Evolutionary conservation across 2,888 invertebrate genomes (phyloP).

Genomic region (Macrophya alboannulata): DNA sequence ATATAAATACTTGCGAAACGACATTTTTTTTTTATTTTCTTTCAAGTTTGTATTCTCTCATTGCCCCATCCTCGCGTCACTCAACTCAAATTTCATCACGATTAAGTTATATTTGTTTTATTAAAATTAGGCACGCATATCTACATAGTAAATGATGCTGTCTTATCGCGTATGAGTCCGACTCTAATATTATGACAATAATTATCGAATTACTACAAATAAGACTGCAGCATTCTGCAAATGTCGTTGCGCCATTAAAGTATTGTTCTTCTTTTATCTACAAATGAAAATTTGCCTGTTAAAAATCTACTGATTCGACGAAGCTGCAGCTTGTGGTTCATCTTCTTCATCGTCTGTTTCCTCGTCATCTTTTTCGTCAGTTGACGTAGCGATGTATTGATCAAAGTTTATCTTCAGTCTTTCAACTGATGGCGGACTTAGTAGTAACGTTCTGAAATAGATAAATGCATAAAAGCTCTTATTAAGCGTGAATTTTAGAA

Average conservation of each 20-base stretch:
- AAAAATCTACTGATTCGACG: constrained; percentile 74
- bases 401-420: constrained; percentile 85
- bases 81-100: not conserved
- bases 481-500: not conserved
- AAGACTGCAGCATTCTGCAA: not conserved
- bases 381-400: constrained; percentile 63
- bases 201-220: not conserved
- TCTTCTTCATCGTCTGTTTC: constrained; percentile 63
- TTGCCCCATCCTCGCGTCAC: not conserved
- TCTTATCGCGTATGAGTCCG: not conserved
- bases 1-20: not conserved
- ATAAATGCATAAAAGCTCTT: constrained; percentile 6
- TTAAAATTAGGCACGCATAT: not conserved
- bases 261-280: not conserved
- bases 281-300: constrained; percentile 69
- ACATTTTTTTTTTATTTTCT: not conserved
- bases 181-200: not conserved
- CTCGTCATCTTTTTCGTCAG: constrained; percentile 67
- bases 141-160: not conserved
- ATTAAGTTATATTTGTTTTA: not conserved
- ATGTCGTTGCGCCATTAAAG: not conserved
- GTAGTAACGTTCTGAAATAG: constrained; percentile 83
- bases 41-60: not conserved
- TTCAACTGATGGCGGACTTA: constrained; percentile 86
- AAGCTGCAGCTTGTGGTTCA: constrained; percentile 67